Percentiles rank a stretch among this genome's conserved stretches.
These are phyloP conservation scores for Heliconius congener DNA, from an alignment of 1,140 invertebrate genomes.

Conservation along the genomic window DNA sequence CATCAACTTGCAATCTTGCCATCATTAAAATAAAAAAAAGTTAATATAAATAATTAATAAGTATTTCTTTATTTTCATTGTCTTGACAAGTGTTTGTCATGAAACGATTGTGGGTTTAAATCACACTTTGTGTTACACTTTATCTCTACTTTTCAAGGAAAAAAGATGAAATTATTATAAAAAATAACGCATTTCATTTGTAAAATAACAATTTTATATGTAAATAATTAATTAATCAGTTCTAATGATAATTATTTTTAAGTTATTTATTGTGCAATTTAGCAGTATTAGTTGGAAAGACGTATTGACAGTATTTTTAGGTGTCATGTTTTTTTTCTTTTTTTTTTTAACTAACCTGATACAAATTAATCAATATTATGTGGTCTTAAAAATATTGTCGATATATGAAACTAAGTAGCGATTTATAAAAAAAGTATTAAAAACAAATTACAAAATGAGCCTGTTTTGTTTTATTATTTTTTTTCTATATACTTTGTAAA, in stretches of 20 bases:
- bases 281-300: conserved; percentile 65
- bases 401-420: conserved; percentile 49
- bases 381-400: conserved; percentile 44
- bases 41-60: conserved; percentile 11
- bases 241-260: conserved; percentile 53
- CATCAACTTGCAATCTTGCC: conserved; percentile 28
- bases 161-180: neutral
- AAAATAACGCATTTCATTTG: conserved; percentile 19
- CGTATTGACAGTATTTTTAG: conserved; percentile 38
- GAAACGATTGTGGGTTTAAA: neutral
- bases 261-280: conserved; percentile 80
- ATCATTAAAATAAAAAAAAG: conserved; percentile 22
- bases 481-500: neutral
- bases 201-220: conserved; percentile 40
- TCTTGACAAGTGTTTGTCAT: neutral
- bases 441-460: conserved; percentile 43
- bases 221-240: conserved; percentile 50
- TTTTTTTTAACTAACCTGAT: conserved; percentile 11
- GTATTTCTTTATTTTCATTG: neutral
- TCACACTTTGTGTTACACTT: neutral
- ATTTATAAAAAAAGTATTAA: conserved; percentile 65
- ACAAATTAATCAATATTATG: neutral
- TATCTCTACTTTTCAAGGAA: neutral
- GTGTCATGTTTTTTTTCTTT: conserved; percentile 2
- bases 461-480: conserved; percentile 16